A percentile compares a stretch with the other conserved stretches of the same genome.
Conservation (phyloP, 2,888 invertebrate genomes). For the Plebejus melissa region DNA sequence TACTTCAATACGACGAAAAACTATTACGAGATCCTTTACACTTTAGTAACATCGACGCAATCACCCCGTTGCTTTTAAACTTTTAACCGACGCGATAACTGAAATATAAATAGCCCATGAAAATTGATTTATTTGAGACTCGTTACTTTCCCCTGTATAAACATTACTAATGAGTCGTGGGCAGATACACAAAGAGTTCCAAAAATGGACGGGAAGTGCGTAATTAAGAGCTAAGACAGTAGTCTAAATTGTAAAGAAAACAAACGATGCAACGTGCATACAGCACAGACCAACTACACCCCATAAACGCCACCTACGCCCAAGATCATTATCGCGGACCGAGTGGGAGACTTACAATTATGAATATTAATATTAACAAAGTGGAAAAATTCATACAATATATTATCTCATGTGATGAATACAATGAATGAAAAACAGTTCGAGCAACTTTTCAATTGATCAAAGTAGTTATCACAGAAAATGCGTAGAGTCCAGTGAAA, state of each 20-base stretch:
- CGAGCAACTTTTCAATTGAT: neutral
- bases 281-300: slow-evolving; percentile 30
- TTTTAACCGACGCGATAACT: slow-evolving; percentile 13
- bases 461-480: no score
- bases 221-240: slow-evolving; percentile 21
- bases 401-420: neutral
- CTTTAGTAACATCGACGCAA: neutral
- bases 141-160: slow-evolving; percentile 1
- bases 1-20: neutral
- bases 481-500: no score
- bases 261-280: slow-evolving; percentile 28
- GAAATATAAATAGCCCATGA: neutral
- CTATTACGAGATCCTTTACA: neutral
- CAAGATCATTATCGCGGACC: slow-evolving; percentile 67
- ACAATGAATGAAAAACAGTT: neutral
- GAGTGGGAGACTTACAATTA: slow-evolving; percentile 61
- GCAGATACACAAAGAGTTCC: neutral
- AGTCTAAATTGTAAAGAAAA: slow-evolving; percentile 30
- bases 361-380: slow-evolving; percentile 54
- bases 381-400: slow-evolving; percentile 38
- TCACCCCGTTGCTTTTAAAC: neutral
- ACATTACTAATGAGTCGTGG: slow-evolving; percentile 10
- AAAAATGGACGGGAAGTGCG: slow-evolving; percentile 19
- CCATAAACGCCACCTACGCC: slow-evolving; percentile 61
- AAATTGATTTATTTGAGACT: slow-evolving; percentile 13